Evolutionary conservation across 1,140 invertebrate genomes (phyloP).

Genomic region (Aleiodes sp.): DNA sequence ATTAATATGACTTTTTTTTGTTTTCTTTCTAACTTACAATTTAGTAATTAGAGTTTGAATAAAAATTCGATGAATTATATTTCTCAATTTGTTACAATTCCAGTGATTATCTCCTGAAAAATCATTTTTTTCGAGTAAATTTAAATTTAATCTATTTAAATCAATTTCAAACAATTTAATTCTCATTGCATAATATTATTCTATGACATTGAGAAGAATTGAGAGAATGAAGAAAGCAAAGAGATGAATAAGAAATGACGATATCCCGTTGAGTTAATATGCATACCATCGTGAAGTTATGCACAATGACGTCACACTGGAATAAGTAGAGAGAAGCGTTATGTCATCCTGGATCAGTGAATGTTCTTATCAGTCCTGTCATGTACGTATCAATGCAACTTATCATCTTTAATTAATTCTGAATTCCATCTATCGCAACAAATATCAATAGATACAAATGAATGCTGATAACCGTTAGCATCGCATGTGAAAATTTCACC

Average conservation of each 20-base stretch:
- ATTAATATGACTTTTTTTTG: conserved; percentile 1
- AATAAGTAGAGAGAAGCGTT: conserved; percentile 16
- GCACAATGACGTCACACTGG: background rate
- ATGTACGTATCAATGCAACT: conserved; percentile 36
- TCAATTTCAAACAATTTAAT: too few species aligned
- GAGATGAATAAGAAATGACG: background rate
- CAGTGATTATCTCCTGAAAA: too few species aligned
- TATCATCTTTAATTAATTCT: conserved; percentile 57
- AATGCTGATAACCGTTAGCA: conserved; percentile 4
- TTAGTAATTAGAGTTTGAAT: background rate
- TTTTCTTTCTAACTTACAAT: background rate
- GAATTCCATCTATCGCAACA: too few species aligned
- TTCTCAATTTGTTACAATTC: background rate
- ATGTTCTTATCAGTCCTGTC: conserved; percentile 51
- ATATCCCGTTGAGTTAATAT: background rate
- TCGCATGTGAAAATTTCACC: background rate
- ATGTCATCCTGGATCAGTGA: conserved; percentile 34
- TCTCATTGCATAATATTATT: too few species aligned
- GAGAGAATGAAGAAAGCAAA: background rate
- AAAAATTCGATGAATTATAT: conserved; percentile 2
- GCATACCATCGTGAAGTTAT: background rate
- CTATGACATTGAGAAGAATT: background rate
- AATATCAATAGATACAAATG: conserved; percentile 6
- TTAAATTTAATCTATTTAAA: too few species aligned
- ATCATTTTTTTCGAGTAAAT: too few species aligned